Base-by-base conservation (phyloP, 92 coral and sea anemone genomes). In the Porites lobata region DNA sequence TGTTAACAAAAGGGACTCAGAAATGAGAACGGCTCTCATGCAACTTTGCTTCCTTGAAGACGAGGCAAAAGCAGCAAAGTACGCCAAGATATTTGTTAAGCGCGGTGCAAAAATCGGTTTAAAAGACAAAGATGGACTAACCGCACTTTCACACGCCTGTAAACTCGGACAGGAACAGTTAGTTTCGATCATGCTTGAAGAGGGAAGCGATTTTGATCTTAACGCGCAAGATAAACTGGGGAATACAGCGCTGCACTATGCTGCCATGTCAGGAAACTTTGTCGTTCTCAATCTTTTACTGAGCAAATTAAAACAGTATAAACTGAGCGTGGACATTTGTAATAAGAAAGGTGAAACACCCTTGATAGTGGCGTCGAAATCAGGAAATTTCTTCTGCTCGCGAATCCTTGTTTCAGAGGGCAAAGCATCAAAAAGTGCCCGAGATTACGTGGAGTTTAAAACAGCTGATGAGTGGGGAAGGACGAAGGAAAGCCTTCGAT, bases 321-420 rank as follows among this genome's bases (percentile, higher is more conserved):
- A 86, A 79, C 70, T 96, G 59, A 96, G 91, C 75, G 95, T 94
- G n/a, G 98, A 96, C 80, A 76, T 78, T 63, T 19, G 71, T 32
- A 96, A 96, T 82, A 82, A 81, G 0, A 87, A 86, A 15, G 98
- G 98, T 32, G 98, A 96, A 88, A 96, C 96, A 38, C 95, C 98
- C 9, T 64, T 96, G 58, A 96, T 96, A 19, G 86, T 92, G 24
- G 98, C 98, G 38, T 87, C 96, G 32, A 92, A 92, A 58, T 29
- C 93, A 24, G 95, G 93, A 54, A 91, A 92, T 82, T 96, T 81
- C 79, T 88, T 96, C 53, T 84, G 94, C 76, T 81, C 93, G 15
- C 86, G 94, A 79, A 90, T 96, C 75, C 74, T 96, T 56, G 80
- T 90, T 15, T 92, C 96, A 24, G 96, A 94, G 24, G 98, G 98